phyloP scores from a whole-genome alignment of 2,113 vertebrate species.

The Phyllopteryx taeniolatus region DNA sequence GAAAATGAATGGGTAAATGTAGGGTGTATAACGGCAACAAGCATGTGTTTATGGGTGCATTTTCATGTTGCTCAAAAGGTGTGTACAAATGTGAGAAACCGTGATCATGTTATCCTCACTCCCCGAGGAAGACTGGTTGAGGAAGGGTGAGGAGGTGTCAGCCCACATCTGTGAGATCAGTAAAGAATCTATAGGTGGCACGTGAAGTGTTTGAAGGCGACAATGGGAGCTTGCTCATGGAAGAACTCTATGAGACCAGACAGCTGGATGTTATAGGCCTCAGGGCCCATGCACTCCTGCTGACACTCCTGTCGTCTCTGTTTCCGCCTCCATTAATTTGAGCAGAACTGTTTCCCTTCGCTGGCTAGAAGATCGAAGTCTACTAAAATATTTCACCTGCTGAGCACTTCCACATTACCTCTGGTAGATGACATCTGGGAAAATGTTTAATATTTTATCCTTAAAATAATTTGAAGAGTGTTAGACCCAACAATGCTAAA shows the following conservation, averaged over 20 bases:
- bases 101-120: conserved; percentile 3
- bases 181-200: conserved; percentile 7
- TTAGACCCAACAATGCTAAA: not conserved
- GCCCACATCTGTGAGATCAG: conserved; percentile 20
- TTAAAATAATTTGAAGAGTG: not conserved
- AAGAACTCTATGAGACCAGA: conserved; percentile 47
- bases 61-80: not conserved
- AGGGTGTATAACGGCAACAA: not conserved
- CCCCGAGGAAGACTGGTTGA: not conserved
- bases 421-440: conserved; percentile 23
- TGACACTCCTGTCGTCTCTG: conserved; percentile 37
- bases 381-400: conserved; percentile 50
- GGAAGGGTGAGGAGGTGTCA: conserved; percentile 24
- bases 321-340: conserved; percentile 58
- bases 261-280: conserved; percentile 54
- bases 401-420: conserved; percentile 34
- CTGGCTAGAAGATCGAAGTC: conserved; percentile 7
- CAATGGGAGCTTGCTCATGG: conserved; percentile 11
- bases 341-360: conserved; percentile 19
- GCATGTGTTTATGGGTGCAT: not conserved
- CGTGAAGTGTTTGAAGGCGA: conserved; percentile 14
- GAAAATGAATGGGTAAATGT: no score
- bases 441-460: conserved; percentile 12
- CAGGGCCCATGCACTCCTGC: conserved; percentile 30
- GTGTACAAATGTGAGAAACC: conserved; percentile 16